These are phyloP conservation scores for Uropetala carovei DNA, from an alignment of 2,888 invertebrate genomes.

Conservation along the genomic window DNA sequence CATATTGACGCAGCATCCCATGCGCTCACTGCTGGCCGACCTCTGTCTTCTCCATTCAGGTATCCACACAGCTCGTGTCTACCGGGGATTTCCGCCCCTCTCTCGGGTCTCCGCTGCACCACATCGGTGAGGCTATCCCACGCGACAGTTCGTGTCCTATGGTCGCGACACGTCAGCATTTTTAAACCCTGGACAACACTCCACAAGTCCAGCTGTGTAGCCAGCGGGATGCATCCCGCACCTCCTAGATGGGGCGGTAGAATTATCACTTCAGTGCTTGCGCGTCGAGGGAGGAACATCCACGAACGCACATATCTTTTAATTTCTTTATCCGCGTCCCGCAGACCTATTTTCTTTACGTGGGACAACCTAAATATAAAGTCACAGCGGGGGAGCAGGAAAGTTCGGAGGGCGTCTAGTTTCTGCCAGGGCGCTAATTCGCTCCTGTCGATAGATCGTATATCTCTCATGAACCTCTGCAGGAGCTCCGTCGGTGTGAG, in stretches of 20 bases:
- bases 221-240: constrained; percentile 71
- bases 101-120: constrained; percentile 67
- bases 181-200: constrained; percentile 71
- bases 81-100: constrained; percentile 66
- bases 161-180: constrained; percentile 70
- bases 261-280: constrained; percentile 70
- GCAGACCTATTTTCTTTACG: constrained; percentile 69
- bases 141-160: constrained; percentile 68
- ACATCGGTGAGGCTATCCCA: constrained; percentile 68
- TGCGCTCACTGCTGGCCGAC: constrained; percentile 67
- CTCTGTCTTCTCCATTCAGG: constrained; percentile 69
- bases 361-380: constrained; percentile 70
- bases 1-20: constrained; percentile 66
- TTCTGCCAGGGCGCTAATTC: constrained; percentile 70
- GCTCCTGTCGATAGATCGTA: constrained; percentile 18
- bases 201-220: constrained; percentile 70
- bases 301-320: constrained; percentile 70
- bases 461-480: constrained; percentile 65
- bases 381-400: constrained; percentile 69
- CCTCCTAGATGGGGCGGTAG: constrained; percentile 69
- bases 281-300: constrained; percentile 71
- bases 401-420: constrained; percentile 69
- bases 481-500: constrained; percentile 68
- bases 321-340: constrained; percentile 69
- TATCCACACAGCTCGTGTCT: constrained; percentile 68